Evolutionary conservation across 2,888 invertebrate genomes (phyloP), one percentile per base, ranked within the genome.

Genomic region (Pseudococcus viburni): DNA sequence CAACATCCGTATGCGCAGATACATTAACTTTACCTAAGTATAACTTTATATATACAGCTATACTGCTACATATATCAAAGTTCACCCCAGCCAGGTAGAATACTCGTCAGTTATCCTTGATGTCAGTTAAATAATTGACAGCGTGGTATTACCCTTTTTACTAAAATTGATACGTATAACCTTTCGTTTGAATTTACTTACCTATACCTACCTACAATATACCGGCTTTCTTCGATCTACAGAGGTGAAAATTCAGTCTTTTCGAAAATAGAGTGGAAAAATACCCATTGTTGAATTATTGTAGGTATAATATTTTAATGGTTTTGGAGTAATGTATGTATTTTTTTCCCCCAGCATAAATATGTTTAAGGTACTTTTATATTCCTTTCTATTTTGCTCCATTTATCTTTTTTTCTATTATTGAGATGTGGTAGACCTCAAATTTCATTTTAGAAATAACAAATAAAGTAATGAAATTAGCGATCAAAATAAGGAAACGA

Each of bases 81-180:
- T 22, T 64, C 64, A 64, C 22, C n/a, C 22, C 22, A 9, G 19
- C 8, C 9, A 64, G 19, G 12, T 22, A 22, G n/a, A n/a, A n/a
- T 64, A 64, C 22, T 64, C 64, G 64, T 64, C 64, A 64, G 64
- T 64, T 64, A 64, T 22, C 64, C 64, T 22, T 64, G 64, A 64
- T 64, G 64, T 64, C 64, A 64, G 64, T 64, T 64, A 22, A 64
- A 64, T 64, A 64, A 64, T 64, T 64, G 19, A 64, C 64, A 64
- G 64, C 22, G 12, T 22, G 22, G 64, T 64, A 64, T 64, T 64
- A 64, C 64, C 64, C 22, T 64, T 64, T 64, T 64, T 64, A 8
- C 55, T 22, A 64, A 64, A 64, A 64, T 64, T 59, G 59, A 64
- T 64, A 64, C 64, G 19, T 64, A 64, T 64, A 19, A 64, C 64